Evolutionary conservation across 2,113 vertebrate species (phyloP).

Genomic region (Antechinus stuartii): DNA sequence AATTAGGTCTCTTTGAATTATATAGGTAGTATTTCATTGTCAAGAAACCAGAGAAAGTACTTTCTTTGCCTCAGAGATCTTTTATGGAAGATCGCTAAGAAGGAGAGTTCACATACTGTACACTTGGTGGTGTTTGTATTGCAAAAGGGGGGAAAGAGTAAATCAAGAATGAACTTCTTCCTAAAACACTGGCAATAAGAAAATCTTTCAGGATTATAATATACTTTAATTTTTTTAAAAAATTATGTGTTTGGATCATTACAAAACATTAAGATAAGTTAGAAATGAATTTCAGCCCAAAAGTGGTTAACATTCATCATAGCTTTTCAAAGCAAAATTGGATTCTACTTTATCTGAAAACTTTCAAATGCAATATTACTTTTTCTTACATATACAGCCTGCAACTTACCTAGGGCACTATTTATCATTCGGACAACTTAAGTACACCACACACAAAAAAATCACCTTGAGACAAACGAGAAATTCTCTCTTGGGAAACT

Average conservation of each 20-base stretch:
- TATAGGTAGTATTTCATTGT: conserved; percentile 57
- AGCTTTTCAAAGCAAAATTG: conserved; percentile 81
- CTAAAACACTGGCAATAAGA: conserved; percentile 47
- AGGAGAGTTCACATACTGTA: conserved; percentile 10
- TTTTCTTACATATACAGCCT: conserved; percentile 77
- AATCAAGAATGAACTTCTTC: not conserved
- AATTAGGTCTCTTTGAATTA: conserved; percentile 69
- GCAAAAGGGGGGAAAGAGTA: not conserved
- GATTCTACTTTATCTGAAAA: conserved; percentile 84
- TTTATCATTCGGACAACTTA: conserved; percentile 87
- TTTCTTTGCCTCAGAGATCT: conserved; percentile 61
- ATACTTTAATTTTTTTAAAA: conserved; percentile 60
- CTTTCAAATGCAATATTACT: conserved; percentile 82
- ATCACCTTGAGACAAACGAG: conserved; percentile 84
- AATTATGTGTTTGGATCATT: conserved; percentile 65
- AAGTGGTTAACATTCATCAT: conserved; percentile 82
- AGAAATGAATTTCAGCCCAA: conserved; percentile 76
- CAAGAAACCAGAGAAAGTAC: conserved; percentile 67
- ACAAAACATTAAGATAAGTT: conserved; percentile 68
- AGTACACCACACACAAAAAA: conserved; percentile 71
- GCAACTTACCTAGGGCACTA: conserved; percentile 82
- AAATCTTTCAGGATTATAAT: conserved; percentile 35
- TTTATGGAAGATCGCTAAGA: conserved; percentile 11
- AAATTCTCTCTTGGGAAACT: conserved; percentile 80
- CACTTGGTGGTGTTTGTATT: conserved; percentile 21